A percentile compares a stretch with the other conserved stretches of the same genome.
Conservation (phyloP, 2,113 vertebrate species). For the Sturnira hondurensis region DNA sequence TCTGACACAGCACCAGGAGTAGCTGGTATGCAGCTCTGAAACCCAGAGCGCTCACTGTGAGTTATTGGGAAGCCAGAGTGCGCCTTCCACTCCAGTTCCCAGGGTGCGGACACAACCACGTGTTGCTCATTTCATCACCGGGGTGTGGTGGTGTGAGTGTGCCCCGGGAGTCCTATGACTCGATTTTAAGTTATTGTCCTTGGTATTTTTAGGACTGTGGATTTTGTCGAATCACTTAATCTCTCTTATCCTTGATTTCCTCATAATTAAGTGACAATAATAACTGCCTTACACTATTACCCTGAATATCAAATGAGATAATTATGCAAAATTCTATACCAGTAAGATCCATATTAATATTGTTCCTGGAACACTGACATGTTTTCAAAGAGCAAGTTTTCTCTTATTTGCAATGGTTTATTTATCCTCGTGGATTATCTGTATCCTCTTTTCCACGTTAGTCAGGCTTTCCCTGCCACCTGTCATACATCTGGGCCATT, state of each 20-base stretch:
- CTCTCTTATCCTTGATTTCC: background rate
- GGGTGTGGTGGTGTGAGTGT: no score
- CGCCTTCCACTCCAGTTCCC: background rate
- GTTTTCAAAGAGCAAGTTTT: slow-evolving; percentile 6
- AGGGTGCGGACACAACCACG: background rate
- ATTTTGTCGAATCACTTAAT: background rate
- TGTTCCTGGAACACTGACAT: background rate
- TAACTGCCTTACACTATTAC: background rate
- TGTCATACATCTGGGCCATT: background rate
- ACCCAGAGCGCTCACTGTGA: background rate
- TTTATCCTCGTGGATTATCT: slow-evolving; percentile 20
- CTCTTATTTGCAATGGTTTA: background rate
- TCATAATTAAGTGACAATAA: slow-evolving; percentile 4
- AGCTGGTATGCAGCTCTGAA: background rate
- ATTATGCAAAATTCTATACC: background rate
- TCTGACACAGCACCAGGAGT: background rate
- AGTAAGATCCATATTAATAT: background rate
- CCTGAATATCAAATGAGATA: background rate
- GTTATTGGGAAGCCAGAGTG: background rate
- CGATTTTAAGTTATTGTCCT: background rate
- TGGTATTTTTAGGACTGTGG: background rate
- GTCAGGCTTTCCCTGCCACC: background rate
- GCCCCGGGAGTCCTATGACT: background rate
- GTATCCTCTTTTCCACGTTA: slow-evolving; percentile 5
- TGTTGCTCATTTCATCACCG: background rate